Evolutionary conservation across 2,797 vertebrate genomes (phyloP).

Genomic region (Setipinna tenuifilis): DNA sequence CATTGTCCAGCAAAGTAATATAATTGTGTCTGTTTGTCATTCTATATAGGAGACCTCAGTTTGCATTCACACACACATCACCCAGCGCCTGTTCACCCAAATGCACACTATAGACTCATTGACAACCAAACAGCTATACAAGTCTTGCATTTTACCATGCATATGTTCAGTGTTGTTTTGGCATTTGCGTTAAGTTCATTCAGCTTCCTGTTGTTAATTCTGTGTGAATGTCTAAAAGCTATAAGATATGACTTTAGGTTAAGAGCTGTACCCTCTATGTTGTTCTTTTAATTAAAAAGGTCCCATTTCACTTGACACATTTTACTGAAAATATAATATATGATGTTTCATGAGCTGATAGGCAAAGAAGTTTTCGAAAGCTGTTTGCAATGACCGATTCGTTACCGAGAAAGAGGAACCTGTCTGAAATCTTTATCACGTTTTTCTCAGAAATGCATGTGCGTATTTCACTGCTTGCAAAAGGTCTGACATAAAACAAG

Average conservation of each 20-base stretch:
- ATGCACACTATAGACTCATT: neutral
- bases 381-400: neutral
- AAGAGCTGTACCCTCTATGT: neutral
- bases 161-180: neutral
- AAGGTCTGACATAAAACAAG: constrained; percentile 29
- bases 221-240: no score
- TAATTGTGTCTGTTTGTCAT: neutral
- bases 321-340: neutral
- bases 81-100: neutral
- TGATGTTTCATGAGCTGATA: neutral
- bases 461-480: neutral
- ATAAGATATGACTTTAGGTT: no score
- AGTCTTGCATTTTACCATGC: neutral
- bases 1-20: neutral
- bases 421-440: constrained; percentile 27
- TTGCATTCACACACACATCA: neutral
- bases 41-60: neutral
- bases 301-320: neutral
- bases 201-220: no score
- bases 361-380: constrained; percentile 14
- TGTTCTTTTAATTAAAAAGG: neutral
- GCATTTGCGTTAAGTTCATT: no score
- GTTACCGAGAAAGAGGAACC: neutral
- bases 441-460: constrained; percentile 39
- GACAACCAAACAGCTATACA: neutral